phyloP scores from a whole-genome alignment of 2,888 invertebrate genomes.

The Dioctria rufipes region DNA sequence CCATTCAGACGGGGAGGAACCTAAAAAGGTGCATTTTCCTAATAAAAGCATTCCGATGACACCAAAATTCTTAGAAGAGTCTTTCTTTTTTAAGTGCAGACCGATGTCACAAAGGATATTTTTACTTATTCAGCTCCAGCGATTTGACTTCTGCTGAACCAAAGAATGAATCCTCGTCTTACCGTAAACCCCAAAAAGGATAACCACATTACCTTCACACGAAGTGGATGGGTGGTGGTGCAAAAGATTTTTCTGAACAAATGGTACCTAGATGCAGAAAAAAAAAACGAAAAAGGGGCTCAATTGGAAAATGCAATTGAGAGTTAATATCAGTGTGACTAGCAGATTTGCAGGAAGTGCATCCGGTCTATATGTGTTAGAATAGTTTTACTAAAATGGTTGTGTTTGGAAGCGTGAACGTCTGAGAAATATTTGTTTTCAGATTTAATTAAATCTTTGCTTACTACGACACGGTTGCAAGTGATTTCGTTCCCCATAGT shows the following conservation, averaged over 20 bases:
- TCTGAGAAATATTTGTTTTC: too few relatives aligned
- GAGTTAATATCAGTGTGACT: neutral
- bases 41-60: neutral
- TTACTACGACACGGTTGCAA: too few relatives aligned
- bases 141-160: neutral
- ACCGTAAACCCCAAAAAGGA: neutral
- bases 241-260: neutral
- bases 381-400: neutral
- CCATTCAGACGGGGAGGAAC: neutral
- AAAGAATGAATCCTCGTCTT: neutral
- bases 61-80: neutral
- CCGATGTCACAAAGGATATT: neutral
- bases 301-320: slow-evolving; percentile 18
- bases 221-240: neutral
- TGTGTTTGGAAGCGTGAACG: too few relatives aligned
- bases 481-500: too few relatives aligned
- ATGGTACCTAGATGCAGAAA: neutral
- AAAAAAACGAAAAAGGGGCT: neutral
- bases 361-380: neutral
- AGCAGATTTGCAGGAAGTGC: neutral
- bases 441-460: too few relatives aligned
- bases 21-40: neutral
- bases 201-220: neutral
- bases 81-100: neutral
- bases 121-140: too few relatives aligned